Percentiles rank a stretch among this genome's conserved stretches.
Conservation (phyloP, 2,888 invertebrate genomes). For the Patella pellucida region DNA sequence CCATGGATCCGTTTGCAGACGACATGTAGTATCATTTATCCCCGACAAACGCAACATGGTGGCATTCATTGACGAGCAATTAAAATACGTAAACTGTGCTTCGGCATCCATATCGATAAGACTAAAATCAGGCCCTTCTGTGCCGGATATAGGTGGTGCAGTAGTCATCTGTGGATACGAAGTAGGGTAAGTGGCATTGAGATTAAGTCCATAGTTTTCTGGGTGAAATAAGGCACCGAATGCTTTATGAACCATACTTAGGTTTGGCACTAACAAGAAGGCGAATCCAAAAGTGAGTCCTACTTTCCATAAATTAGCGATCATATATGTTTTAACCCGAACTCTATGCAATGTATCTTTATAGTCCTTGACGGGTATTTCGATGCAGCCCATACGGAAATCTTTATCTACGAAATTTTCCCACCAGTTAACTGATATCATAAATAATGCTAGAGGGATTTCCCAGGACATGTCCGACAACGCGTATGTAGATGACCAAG, state of each 20-base stretch:
- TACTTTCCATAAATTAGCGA: constrained; percentile 58
- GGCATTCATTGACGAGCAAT: not conserved
- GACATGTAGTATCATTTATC: constrained; percentile 38
- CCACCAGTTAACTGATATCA: constrained; percentile 88
- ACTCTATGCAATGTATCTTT: constrained; percentile 52
- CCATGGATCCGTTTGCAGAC: constrained; percentile 38
- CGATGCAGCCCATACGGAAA: constrained; percentile 37
- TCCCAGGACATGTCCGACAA: constrained; percentile 73
- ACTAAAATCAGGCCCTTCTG: not conserved
- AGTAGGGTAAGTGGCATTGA: not conserved
- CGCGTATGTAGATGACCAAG: constrained; percentile 35
- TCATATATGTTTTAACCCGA: constrained; percentile 53
- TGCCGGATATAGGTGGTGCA: constrained; percentile 10
- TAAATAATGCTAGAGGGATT: constrained; percentile 77
- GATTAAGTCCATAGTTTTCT: constrained; percentile 2
- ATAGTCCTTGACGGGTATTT: constrained; percentile 42
- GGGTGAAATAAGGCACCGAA: constrained; percentile 30
- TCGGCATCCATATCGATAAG: not conserved
- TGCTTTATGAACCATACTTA: constrained; percentile 37
- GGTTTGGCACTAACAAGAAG: constrained; percentile 48
- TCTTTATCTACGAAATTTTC: constrained; percentile 79
- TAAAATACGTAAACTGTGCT: not conserved
- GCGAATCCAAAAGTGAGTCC: constrained; percentile 53
- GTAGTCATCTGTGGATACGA: constrained; percentile 12
- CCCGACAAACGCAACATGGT: not conserved